Conservation (phyloP, 2,888 invertebrate genomes). For the Epicampocera succincta region DNA sequence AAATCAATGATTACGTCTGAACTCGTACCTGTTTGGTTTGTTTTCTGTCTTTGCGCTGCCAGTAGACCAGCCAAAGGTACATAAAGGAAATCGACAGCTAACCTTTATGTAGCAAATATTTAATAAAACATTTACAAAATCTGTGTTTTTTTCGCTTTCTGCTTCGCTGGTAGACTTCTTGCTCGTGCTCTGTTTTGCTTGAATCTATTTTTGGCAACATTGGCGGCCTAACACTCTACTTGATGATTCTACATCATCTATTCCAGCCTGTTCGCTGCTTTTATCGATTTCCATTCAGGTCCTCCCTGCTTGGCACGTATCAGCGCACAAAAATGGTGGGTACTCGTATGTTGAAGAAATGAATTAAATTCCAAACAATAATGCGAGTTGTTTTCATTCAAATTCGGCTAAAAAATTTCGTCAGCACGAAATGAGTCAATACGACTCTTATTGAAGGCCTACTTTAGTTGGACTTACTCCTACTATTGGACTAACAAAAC, state of each 20-base stretch:
- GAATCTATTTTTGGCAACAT: slow-evolving; percentile 60
- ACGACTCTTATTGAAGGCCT: too few species aligned
- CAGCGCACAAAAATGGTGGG: not conserved
- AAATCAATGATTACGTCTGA: slow-evolving; percentile 65
- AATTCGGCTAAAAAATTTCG: too few species aligned
- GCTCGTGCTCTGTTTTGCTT: not conserved
- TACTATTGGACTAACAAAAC: too few species aligned
- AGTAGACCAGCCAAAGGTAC: slow-evolving; percentile 41
- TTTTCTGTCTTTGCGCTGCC: not conserved
- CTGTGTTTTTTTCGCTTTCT: slow-evolving; percentile 3
- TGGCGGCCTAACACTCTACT: slow-evolving; percentile 57
- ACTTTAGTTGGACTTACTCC: too few species aligned
- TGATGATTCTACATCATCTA: slow-evolving; percentile 49
- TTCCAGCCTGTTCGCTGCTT: slow-evolving; percentile 2
- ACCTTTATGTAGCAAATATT: slow-evolving; percentile 44
- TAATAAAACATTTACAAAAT: slow-evolving; percentile 31
- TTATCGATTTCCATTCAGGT: slow-evolving; percentile 38
- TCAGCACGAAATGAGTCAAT: too few species aligned
- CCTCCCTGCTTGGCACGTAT: not conserved
- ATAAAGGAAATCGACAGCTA: slow-evolving; percentile 27
- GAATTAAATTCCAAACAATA: too few species aligned
- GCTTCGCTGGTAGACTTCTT: not conserved
- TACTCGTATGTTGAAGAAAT: not conserved
- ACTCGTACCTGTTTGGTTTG: slow-evolving; percentile 3
- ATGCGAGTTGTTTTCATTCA: too few species aligned